Percentiles rank a stretch among this genome's conserved stretches.
Conservation (phyloP, 2,113 vertebrate species). For the Varanus komodoensis region DNA sequence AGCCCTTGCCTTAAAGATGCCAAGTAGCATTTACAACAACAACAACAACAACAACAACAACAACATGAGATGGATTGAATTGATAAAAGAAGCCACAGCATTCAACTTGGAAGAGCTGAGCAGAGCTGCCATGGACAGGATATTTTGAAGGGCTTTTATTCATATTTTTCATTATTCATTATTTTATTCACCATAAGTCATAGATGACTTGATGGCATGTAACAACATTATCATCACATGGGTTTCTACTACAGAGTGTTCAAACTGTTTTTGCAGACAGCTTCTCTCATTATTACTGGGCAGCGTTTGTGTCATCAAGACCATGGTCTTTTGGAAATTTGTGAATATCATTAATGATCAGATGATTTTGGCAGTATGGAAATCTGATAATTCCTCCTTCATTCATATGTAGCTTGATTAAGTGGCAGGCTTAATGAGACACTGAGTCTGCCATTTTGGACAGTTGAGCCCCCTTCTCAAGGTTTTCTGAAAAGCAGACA, state of each 20-base stretch:
- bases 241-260: not conserved
- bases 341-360: not conserved
- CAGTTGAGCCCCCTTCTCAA: not conserved
- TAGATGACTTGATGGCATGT: too few species aligned
- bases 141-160: too few species aligned
- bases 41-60: too few species aligned
- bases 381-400: not conserved
- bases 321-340: not conserved
- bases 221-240: not conserved
- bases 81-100: too few species aligned
- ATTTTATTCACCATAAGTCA: too few species aligned
- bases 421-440: not conserved
- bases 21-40: not conserved
- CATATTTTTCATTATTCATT: too few species aligned
- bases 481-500: not conserved
- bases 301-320: not conserved
- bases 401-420: not conserved
- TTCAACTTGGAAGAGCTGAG: too few species aligned
- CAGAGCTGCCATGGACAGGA: too few species aligned
- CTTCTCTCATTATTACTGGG: not conserved
- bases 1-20: not conserved
- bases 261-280: not conserved
- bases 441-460: not conserved
- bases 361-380: not conserved
- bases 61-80: too few species aligned